These are phyloP conservation scores for Ivindomyrus marchei DNA, from an alignment of 2,113 vertebrate species.

Conservation along the genomic window DNA sequence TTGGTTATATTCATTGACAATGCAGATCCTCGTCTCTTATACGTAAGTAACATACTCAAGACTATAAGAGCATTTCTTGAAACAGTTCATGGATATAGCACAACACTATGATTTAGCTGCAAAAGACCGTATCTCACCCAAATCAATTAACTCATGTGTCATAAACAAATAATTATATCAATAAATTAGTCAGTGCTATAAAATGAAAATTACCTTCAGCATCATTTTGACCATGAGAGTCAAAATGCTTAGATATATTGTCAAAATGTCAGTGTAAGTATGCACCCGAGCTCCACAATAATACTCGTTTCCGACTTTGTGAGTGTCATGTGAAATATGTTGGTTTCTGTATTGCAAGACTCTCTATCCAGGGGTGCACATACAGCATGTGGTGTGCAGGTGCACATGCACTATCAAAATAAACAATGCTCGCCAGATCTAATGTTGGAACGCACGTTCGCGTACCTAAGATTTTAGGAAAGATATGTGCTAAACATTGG, in stretches of 20 bases:
- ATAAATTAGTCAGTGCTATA: not conserved
- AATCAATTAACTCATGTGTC: not conserved
- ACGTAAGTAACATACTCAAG: not conserved
- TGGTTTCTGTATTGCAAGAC: not conserved
- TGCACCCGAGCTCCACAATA: not conserved
- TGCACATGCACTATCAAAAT: not conserved
- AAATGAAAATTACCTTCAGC: not conserved
- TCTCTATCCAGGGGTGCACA: not conserved
- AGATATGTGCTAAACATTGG: not conserved
- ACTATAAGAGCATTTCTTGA: not conserved
- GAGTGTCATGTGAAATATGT: not conserved
- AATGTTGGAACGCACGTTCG: not conserved
- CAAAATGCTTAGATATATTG: not conserved
- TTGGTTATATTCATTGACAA: not conserved
- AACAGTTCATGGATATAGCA: not conserved
- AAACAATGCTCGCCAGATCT: not conserved
- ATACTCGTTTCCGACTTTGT: not conserved
- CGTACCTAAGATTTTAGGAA: not conserved
- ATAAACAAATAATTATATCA: not conserved
- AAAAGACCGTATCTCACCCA: not conserved
- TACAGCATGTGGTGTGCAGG: not conserved
- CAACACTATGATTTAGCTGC: not conserved
- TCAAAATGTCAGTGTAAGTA: not conserved
- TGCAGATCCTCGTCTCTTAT: not conserved
- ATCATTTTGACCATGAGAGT: not conserved